Percentiles rank a stretch among this genome's conserved stretches.
Conservation (phyloP, 2,797 vertebrate species). For the Australoheros facetus region DNA sequence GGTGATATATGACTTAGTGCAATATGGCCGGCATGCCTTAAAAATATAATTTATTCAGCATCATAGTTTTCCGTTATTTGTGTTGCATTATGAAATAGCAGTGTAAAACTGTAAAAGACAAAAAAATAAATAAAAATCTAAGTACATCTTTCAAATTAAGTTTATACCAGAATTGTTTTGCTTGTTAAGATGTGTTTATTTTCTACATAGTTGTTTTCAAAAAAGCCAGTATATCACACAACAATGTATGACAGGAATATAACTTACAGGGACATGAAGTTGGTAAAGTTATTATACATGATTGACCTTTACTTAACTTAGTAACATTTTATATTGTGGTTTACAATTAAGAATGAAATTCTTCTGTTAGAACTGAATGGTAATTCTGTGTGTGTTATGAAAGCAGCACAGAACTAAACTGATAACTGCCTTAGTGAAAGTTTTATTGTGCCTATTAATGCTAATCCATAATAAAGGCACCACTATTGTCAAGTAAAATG, state of each 20-base stretch:
- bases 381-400: neutral
- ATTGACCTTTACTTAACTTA: neutral
- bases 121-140: rapidly evolving
- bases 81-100: neutral
- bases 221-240: neutral
- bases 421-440: neutral
- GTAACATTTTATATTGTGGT: neutral
- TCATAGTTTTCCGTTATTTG: neutral
- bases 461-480: neutral
- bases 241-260: neutral
- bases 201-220: neutral
- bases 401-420: neutral
- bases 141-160: neutral
- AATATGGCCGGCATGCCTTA: neutral
- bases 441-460: neutral
- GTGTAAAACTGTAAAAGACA: too few relatives aligned
- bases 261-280: neutral
- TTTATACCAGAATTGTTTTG: neutral
- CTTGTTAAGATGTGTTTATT: neutral
- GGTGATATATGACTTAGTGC: rapidly evolving
- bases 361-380: too few relatives aligned
- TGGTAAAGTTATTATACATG: neutral
- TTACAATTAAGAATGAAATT: too few relatives aligned
- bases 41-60: neutral
- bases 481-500: neutral